Percentiles rank a stretch among this genome's conserved stretches.
These are phyloP conservation scores for Apotomis turbidana DNA, from an alignment of 2,888 invertebrate species.

Conservation along the genomic window DNA sequence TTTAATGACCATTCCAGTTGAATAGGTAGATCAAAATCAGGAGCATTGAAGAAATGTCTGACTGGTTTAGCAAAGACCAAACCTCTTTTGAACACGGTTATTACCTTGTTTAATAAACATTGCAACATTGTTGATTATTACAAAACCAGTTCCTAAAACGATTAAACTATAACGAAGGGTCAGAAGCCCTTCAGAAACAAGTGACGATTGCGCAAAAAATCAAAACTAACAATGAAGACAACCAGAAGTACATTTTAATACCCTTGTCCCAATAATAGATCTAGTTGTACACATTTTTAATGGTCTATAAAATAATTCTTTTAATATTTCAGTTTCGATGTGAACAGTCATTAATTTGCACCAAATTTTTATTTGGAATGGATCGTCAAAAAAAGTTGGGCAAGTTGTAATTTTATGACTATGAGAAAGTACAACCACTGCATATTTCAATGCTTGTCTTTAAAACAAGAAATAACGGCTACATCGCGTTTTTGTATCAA, in stretches of 20 bases:
- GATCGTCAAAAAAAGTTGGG: slow-evolving; percentile 42
- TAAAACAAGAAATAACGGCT: slow-evolving; percentile 13
- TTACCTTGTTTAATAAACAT: slow-evolving; percentile 82
- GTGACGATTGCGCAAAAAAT: slow-evolving; percentile 71
- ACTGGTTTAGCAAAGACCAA: slow-evolving; percentile 44
- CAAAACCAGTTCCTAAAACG: slow-evolving; percentile 63
- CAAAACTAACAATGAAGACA: slow-evolving; percentile 66
- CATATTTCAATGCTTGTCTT: not conserved
- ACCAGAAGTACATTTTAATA: slow-evolving; percentile 77
- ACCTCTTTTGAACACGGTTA: slow-evolving; percentile 63
- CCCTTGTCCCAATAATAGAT: slow-evolving; percentile 60
- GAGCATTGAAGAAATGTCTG: slow-evolving; percentile 31
- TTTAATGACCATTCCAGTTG: slow-evolving; percentile 41
- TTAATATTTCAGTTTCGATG: slow-evolving; percentile 65
- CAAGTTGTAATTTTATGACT: slow-evolving; percentile 49
- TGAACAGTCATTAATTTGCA: slow-evolving; percentile 73
- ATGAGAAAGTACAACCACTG: slow-evolving; percentile 55
- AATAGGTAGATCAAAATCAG: slow-evolving; percentile 39
- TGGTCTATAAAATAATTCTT: slow-evolving; percentile 65
- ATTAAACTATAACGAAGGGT: slow-evolving; percentile 55
- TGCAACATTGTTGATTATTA: slow-evolving; percentile 78
- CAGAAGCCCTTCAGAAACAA: slow-evolving; percentile 50
- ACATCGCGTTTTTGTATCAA: not conserved
- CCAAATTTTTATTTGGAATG: slow-evolving; percentile 54
- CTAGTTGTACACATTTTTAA: slow-evolving; percentile 71